Conservation (phyloP, 2,113 vertebrate species). For the Indri indri region DNA sequence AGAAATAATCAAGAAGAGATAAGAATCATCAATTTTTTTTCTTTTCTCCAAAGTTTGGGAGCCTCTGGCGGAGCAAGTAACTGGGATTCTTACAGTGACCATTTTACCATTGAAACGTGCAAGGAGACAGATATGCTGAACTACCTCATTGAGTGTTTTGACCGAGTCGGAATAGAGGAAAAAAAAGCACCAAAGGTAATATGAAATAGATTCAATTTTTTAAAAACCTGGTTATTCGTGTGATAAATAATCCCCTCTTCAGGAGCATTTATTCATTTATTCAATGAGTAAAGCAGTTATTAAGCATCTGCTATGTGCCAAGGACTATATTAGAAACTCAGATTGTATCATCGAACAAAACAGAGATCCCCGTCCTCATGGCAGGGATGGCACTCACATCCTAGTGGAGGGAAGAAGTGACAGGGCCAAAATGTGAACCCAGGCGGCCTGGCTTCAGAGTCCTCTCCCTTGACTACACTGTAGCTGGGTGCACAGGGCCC, state of each 20-base stretch:
- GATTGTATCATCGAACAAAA: not conserved
- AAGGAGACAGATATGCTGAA: conserved; percentile 99
- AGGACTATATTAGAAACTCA: not conserved
- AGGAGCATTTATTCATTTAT: not conserved
- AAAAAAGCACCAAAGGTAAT: conserved; percentile 98
- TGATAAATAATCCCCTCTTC: not conserved
- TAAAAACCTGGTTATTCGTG: not conserved
- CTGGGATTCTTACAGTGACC: conserved; percentile 93
- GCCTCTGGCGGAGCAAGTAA: conserved; percentile 88
- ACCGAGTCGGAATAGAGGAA: conserved; percentile 99
- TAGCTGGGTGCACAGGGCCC: not conserved
- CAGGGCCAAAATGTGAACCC: not conserved
- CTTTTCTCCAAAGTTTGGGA: conserved; percentile 82
- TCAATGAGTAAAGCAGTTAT: not conserved
- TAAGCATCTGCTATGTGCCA: rapidly evolving
- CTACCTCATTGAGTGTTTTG: conserved; percentile 99
- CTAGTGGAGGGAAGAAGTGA: not conserved
- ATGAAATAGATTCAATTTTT: not conserved
- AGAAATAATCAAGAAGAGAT: not conserved
- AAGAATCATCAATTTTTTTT: conserved; percentile 36
- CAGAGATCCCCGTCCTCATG: rapidly evolving
- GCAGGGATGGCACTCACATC: not conserved
- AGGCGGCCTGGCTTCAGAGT: not conserved
- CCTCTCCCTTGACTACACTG: not conserved
- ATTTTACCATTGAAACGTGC: conserved; percentile 97